These are phyloP conservation scores for Chrysotoxum bicinctum DNA, from an alignment of 2,888 invertebrate species.

Conservation along the genomic window DNA sequence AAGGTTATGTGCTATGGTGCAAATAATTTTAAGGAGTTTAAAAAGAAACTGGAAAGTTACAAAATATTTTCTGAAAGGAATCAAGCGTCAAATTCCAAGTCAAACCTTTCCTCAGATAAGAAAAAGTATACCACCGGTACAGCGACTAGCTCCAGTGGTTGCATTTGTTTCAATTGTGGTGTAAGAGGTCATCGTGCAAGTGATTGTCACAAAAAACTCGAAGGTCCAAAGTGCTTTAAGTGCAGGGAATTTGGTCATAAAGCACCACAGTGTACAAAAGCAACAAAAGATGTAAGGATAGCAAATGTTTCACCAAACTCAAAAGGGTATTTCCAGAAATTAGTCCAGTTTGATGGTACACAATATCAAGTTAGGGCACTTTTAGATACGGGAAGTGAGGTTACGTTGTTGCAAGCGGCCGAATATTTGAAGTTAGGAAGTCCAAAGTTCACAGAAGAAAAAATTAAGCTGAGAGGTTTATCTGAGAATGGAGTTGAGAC, in stretches of 20 bases:
- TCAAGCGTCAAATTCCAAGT: background rate
- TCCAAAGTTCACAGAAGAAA: too few relatives aligned
- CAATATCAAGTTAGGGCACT: background rate
- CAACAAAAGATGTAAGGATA: background rate
- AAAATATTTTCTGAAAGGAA: too few relatives aligned
- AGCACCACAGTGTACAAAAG: too few relatives aligned
- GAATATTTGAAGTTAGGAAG: background rate
- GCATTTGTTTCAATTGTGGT: slow-evolving; percentile 54
- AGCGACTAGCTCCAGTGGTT: background rate
- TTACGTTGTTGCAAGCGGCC: background rate
- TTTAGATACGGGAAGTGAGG: slow-evolving; percentile 10
- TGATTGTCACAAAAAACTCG: too few relatives aligned
- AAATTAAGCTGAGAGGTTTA: too few relatives aligned
- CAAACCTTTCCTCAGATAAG: background rate
- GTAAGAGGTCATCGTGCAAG: too few relatives aligned
- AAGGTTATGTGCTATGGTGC: slow-evolving; percentile 64
- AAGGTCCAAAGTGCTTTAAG: too few relatives aligned
- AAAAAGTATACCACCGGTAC: slow-evolving; percentile 7
- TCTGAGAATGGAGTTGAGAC: too few relatives aligned
- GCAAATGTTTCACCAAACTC: background rate
- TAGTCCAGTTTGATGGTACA: background rate
- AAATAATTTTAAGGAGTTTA: slow-evolving; percentile 56
- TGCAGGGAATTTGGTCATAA: too few relatives aligned
- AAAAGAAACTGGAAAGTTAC: slow-evolving; percentile 62
- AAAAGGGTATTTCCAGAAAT: background rate